Percentiles rank a stretch among this genome's conserved stretches.
These are phyloP conservation scores for Emydura subglobosa DNA, from an alignment of 2,113 vertebrate species.

Conservation along the genomic window DNA sequence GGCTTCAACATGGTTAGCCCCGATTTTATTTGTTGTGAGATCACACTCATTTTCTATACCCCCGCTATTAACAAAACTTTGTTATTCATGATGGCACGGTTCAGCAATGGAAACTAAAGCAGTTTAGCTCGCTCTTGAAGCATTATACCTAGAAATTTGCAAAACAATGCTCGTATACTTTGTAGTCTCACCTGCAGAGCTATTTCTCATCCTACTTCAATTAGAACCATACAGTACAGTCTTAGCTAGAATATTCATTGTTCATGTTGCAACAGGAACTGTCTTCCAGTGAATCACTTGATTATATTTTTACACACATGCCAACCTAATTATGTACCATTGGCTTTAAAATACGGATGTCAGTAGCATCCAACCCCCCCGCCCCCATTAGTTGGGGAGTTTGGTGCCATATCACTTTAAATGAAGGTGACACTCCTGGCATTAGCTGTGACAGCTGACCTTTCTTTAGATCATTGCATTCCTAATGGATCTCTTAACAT, in stretches of 20 bases:
- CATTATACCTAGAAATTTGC: background rate
- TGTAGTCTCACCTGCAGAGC: background rate
- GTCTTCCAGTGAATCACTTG: background rate
- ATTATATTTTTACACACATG: background rate
- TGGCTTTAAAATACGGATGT: conserved; percentile 22
- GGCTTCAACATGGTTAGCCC: background rate
- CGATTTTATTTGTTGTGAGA: background rate
- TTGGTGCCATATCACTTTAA: conserved; percentile 68
- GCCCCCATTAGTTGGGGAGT: conserved; percentile 59
- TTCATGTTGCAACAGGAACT: background rate
- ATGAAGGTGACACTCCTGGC: conserved; percentile 69
- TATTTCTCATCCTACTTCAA: background rate
- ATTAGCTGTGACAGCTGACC: conserved; percentile 74
- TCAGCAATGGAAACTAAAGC: background rate
- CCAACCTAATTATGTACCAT: background rate
- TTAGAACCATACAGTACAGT: accelerated
- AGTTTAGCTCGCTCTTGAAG: background rate
- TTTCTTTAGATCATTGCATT: conserved; percentile 71
- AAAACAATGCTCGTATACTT: background rate
- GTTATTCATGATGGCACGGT: background rate
- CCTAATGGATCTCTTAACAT: conserved; percentile 73
- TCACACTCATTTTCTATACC: background rate
- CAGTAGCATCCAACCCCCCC: conserved; percentile 6
- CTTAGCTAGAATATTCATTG: background rate
- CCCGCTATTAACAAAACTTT: background rate